phyloP scores from a whole-genome alignment of 2,888 invertebrate species.

The Lydus trimaculatus region DNA sequence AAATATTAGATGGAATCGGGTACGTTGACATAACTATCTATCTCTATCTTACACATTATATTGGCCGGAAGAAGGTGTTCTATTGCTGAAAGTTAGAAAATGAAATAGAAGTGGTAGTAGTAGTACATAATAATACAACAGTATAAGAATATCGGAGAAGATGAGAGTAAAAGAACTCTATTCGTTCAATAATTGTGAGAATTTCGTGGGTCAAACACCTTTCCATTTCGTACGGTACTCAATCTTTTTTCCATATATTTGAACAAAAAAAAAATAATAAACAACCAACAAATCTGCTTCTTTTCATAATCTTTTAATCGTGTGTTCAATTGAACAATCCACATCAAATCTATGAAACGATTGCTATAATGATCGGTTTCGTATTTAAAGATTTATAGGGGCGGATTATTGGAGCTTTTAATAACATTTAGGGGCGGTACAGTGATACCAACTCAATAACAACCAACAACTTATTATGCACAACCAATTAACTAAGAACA shows the following conservation, averaged over 20 bases:
- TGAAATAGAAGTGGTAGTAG: too few species aligned
- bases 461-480: conserved; percentile 26
- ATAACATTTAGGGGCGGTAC: neutral
- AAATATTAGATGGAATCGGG: neutral
- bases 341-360: too few species aligned
- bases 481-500: conserved; percentile 27
- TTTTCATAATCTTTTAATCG: neutral
- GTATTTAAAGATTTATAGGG: neutral
- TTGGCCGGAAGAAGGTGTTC: neutral
- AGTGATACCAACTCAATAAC: conserved; percentile 14
- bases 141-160: neutral
- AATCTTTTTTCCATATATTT: neutral
- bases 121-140: neutral
- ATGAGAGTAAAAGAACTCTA: neutral
- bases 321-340: neutral
- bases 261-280: too few species aligned
- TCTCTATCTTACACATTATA: neutral
- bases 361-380: too few species aligned
- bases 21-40: neutral
- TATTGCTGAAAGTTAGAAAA: neutral
- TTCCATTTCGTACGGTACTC: conserved; percentile 27
- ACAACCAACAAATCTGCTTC: too few species aligned
- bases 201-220: conserved; percentile 34
- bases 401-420: neutral
- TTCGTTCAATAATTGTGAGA: conserved; percentile 28